Conservation (phyloP, 2,797 vertebrate genomes). For the Monodelphis domestica region DNA sequence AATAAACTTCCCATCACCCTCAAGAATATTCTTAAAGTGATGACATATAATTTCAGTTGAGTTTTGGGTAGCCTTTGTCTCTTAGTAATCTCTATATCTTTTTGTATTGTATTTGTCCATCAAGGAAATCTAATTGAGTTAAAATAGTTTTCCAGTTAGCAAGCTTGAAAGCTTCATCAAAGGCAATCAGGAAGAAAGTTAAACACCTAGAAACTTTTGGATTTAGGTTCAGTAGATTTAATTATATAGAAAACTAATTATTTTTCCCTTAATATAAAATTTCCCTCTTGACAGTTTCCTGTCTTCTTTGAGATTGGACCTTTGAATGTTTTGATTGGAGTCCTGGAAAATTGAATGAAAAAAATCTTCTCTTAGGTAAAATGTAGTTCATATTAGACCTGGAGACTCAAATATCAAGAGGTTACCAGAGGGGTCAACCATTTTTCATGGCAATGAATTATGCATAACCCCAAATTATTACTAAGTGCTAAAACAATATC, state of each 20-base stretch:
- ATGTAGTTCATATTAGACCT: neutral
- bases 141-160: neutral
- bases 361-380: constrained; percentile 1
- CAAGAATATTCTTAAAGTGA: neutral
- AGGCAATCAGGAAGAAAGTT: neutral
- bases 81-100: neutral
- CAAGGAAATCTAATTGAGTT: neutral
- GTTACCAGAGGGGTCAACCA: neutral
- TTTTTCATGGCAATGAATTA: neutral
- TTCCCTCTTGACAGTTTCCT: neutral
- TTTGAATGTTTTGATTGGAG: constrained; percentile 15
- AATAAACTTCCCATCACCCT: neutral
- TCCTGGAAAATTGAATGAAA: neutral
- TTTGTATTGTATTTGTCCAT: constrained; percentile 22
- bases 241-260: constrained; percentile 32
- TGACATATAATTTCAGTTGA: constrained; percentile 19
- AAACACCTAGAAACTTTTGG: neutral
- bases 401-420: constrained; percentile 14
- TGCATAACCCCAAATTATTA: neutral
- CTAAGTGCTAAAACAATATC: neutral
- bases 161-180: constrained; percentile 13
- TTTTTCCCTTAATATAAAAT: constrained; percentile 34
- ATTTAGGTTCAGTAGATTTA: constrained; percentile 20
- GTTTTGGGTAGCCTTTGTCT: neutral
- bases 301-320: neutral